phyloP scores from a whole-genome alignment of 2,888 invertebrate genomes.

The Amiota minor region DNA sequence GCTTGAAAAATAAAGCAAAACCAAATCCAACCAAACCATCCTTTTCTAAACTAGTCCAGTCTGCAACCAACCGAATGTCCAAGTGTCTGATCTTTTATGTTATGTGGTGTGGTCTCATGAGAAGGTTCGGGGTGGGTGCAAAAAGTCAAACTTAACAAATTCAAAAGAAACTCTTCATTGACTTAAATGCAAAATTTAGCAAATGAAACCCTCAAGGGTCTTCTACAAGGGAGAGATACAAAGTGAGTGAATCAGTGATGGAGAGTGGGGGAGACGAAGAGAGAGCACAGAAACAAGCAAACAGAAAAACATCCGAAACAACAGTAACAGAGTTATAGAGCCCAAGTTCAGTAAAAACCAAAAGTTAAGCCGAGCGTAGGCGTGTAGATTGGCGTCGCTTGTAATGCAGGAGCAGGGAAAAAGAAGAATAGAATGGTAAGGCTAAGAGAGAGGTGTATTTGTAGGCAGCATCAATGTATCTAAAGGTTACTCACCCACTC shows the following conservation, averaged over 20 bases:
- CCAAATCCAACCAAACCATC: not conserved
- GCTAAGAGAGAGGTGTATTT: too few species aligned
- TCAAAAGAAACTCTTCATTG: slow-evolving; percentile 50
- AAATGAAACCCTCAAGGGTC: slow-evolving; percentile 41
- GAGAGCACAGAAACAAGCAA: slow-evolving; percentile 22
- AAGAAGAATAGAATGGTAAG: not conserved
- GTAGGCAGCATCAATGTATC: slow-evolving; percentile 1
- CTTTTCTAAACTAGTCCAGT: too few species aligned
- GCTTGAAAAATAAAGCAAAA: slow-evolving; percentile 44
- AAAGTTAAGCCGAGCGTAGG: not conserved
- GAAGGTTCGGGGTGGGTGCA: not conserved
- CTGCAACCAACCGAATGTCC: too few species aligned
- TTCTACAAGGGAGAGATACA: too few species aligned
- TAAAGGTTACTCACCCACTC: slow-evolving; percentile 44
- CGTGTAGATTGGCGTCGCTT: slow-evolving; percentile 1
- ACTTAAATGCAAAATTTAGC: slow-evolving; percentile 42
- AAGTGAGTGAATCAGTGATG: slow-evolving; percentile 37
- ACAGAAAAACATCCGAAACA: slow-evolving; percentile 30
- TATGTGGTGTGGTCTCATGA: not conserved
- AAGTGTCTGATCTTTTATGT: not conserved
- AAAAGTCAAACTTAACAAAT: slow-evolving; percentile 40
- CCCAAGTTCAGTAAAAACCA: too few species aligned
- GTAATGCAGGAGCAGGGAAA: not conserved
- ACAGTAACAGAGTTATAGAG: not conserved
- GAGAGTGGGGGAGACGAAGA: slow-evolving; percentile 40